Evolutionary conservation across 1,140 invertebrate species (phyloP).

Genomic region (Melitaea cinxia): DNA sequence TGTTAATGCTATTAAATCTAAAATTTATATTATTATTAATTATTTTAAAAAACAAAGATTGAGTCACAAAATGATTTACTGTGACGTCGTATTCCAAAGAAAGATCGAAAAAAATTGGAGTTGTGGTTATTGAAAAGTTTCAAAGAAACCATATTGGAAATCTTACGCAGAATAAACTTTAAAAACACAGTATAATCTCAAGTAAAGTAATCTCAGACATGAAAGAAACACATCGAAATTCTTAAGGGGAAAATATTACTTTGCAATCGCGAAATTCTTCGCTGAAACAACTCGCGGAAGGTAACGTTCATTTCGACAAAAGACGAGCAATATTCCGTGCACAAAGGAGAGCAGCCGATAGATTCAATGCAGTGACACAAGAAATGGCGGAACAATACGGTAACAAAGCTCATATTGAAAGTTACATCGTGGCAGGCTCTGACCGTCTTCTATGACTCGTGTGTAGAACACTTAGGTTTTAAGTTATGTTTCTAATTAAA

Average conservation of each 20-base stretch:
- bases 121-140: constrained; percentile 1
- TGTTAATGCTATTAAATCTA: too few relatives aligned
- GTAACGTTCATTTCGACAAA: constrained; percentile 80
- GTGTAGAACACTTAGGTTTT: too few relatives aligned
- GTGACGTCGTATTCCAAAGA: too few relatives aligned
- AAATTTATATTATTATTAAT: too few relatives aligned
- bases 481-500: too few relatives aligned
- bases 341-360: constrained; percentile 79
- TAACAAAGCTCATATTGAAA: constrained; percentile 80
- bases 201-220: constrained; percentile 73
- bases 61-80: too few relatives aligned
- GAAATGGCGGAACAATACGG: constrained; percentile 77
- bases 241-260: constrained; percentile 79
- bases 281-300: constrained; percentile 78
- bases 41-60: too few relatives aligned
- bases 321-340: constrained; percentile 79
- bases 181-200: constrained; percentile 64
- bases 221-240: constrained; percentile 78
- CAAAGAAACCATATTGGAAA: constrained; percentile 41
- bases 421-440: constrained; percentile 54
- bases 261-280: constrained; percentile 79
- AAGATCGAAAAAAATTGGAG: neutral
- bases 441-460: constrained; percentile 1
- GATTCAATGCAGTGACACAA: constrained; percentile 81
- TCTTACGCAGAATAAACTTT: constrained; percentile 55